These are phyloP conservation scores for Drosophila nasuta DNA, from an alignment of 1,140 invertebrate genomes.

Conservation along the genomic window DNA sequence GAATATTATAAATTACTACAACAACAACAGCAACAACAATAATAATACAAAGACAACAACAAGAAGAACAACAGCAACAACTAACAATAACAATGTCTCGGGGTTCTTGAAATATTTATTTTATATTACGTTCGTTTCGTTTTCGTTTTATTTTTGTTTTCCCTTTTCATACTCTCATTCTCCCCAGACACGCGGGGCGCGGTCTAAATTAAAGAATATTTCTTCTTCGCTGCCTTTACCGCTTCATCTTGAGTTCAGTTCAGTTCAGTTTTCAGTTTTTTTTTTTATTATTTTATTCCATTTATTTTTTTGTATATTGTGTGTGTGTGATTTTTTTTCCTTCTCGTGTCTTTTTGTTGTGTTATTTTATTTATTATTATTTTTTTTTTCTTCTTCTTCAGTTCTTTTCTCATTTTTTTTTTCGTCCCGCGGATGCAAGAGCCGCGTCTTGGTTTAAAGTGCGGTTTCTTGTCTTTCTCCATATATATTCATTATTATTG, in stretches of 20 bases:
- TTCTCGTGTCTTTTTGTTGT: slow-evolving; percentile 55
- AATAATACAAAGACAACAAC: slow-evolving; percentile 48
- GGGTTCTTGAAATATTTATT: slow-evolving; percentile 78
- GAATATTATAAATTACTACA: slow-evolving; percentile 85
- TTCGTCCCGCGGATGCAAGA: slow-evolving; percentile 33
- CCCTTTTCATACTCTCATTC: slow-evolving; percentile 44
- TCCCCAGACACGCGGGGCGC: slow-evolving; percentile 60
- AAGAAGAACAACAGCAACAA: slow-evolving; percentile 50
- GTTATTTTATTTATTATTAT: slow-evolving; percentile 82
- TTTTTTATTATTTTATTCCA: slow-evolving; percentile 60
- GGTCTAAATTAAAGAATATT: slow-evolving; percentile 84
- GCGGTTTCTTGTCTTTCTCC: slow-evolving; percentile 79
- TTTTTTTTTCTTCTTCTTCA: slow-evolving; percentile 31
- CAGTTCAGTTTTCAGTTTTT: too few relatives aligned
- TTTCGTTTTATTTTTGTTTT: slow-evolving; percentile 47
- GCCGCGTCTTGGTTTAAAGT: slow-evolving; percentile 77
- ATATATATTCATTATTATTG: slow-evolving; percentile 84
- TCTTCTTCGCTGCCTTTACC: slow-evolving; percentile 52
- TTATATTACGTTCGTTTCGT: slow-evolving; percentile 73
- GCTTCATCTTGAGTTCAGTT: slow-evolving; percentile 34
- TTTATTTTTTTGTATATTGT: slow-evolving; percentile 46
- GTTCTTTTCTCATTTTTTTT: slow-evolving; percentile 8
- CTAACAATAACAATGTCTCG: slow-evolving; percentile 34
- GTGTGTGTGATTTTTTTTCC: too few relatives aligned
- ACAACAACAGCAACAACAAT: slow-evolving; percentile 63